A percentile compares a stretch with the other conserved stretches of the same genome.
These are phyloP conservation scores for Hirtodrosophila trivittata DNA, from an alignment of 2,888 invertebrate genomes.

Conservation along the genomic window DNA sequence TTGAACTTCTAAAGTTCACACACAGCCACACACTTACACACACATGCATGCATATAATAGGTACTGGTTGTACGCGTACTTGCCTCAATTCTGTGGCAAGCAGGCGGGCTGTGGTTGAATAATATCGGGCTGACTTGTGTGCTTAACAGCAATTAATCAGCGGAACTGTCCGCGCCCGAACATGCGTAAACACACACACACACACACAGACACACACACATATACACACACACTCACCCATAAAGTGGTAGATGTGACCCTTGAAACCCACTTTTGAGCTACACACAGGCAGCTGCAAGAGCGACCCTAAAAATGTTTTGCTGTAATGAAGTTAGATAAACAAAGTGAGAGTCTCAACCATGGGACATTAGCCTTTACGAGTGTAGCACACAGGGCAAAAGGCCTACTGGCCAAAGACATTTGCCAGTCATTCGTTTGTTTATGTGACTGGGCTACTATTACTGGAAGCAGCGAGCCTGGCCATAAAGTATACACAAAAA, in stretches of 20 bases:
- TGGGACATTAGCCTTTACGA: slow-evolving; percentile 56
- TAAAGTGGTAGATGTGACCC: slow-evolving; percentile 45
- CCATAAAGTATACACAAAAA: slow-evolving; percentile 26
- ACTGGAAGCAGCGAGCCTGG: slow-evolving; percentile 5
- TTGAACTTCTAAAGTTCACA: slow-evolving; percentile 11
- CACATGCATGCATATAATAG: neutral
- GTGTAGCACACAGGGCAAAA: slow-evolving; percentile 6
- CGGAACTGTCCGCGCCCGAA: slow-evolving; percentile 78
- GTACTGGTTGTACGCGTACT: too few relatives aligned
- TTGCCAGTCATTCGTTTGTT: slow-evolving; percentile 33
- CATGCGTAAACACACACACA: slow-evolving; percentile 49
- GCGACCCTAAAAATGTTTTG: slow-evolving; percentile 73
- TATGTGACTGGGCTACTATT: too few relatives aligned
- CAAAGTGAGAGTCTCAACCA: slow-evolving; percentile 50
- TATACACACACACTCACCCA: slow-evolving; percentile 15
- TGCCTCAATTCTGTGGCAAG: slow-evolving; percentile 17
- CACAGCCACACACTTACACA: neutral
- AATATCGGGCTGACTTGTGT: slow-evolving; percentile 62
- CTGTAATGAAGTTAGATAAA: slow-evolving; percentile 80
- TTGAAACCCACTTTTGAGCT: slow-evolving; percentile 38
- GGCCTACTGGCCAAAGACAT: slow-evolving; percentile 27
- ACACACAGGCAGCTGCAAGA: slow-evolving; percentile 45
- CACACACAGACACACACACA: slow-evolving; percentile 13
- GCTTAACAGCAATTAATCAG: slow-evolving; percentile 76
- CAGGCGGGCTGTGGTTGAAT: slow-evolving; percentile 52